These are phyloP conservation scores for Gymnarchus niloticus DNA, from an alignment of 2,113 vertebrate genomes.

Conservation along the genomic window DNA sequence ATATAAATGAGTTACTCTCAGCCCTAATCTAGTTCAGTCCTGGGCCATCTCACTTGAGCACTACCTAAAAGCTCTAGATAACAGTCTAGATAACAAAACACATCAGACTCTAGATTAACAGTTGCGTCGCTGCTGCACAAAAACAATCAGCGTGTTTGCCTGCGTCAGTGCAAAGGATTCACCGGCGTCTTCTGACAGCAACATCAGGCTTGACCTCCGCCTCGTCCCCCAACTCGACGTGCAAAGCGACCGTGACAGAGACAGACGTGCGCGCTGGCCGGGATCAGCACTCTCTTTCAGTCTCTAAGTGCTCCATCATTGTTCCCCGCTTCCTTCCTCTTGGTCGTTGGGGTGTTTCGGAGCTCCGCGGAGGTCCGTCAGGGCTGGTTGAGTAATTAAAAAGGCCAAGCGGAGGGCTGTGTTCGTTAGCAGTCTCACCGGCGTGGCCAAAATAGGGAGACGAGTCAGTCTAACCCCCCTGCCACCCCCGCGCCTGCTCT, in stretches of 20 bases:
- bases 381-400: constrained; percentile 71
- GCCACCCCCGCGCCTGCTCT: constrained; percentile 18
- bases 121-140: background rate
- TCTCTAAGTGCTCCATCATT: constrained; percentile 50
- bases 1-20: background rate
- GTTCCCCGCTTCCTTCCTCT: constrained; percentile 33
- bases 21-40: background rate
- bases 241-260: constrained; percentile 46
- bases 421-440: constrained; percentile 60
- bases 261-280: constrained; percentile 35
- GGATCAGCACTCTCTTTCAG: constrained; percentile 22
- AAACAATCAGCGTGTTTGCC: background rate
- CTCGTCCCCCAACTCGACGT: background rate
- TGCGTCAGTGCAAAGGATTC: background rate
- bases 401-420: constrained; percentile 61
- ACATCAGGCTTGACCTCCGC: background rate
- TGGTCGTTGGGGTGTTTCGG: constrained; percentile 22
- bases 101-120: too few relatives aligned
- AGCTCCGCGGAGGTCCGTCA: constrained; percentile 64
- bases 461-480: constrained; percentile 28
- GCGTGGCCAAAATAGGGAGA: background rate
- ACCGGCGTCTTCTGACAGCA: background rate
- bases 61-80: too few relatives aligned
- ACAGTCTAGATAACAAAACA: too few relatives aligned
- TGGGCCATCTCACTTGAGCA: background rate